Conservation (phyloP, 2,113 vertebrate species). For the Ciconia boyciana region DNA sequence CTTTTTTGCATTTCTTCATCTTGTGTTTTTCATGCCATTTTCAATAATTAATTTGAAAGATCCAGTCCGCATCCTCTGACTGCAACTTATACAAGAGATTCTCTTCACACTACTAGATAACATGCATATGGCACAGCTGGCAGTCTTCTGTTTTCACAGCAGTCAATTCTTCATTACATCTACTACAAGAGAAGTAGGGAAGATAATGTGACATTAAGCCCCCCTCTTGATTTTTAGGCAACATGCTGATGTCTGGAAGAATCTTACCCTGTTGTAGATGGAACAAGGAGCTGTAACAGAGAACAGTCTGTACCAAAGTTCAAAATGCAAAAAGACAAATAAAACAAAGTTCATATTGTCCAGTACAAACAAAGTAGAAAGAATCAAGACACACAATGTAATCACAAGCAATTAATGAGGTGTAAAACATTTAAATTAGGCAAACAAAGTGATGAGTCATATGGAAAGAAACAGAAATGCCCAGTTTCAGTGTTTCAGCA, state of each 20-base stretch:
- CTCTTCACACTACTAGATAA: background rate
- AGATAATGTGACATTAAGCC: background rate
- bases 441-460: background rate
- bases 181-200: background rate
- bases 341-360: background rate
- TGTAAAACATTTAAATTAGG: background rate
- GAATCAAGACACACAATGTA: background rate
- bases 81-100: background rate
- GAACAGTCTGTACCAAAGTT: background rate
- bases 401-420: background rate
- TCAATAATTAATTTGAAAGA: conserved; percentile 8
- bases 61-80: background rate
- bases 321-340: background rate
- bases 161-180: background rate
- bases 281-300: background rate
- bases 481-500: background rate
- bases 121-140: background rate
- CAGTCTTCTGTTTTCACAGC: background rate
- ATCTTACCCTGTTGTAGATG: background rate
- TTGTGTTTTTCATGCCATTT: background rate
- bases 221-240: background rate
- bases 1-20: background rate
- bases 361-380: background rate
- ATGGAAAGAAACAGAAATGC: background rate
- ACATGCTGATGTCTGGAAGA: background rate